Evolutionary conservation across 2,797 vertebrate genomes (phyloP).

Genomic region (Delichon dasypus): DNA sequence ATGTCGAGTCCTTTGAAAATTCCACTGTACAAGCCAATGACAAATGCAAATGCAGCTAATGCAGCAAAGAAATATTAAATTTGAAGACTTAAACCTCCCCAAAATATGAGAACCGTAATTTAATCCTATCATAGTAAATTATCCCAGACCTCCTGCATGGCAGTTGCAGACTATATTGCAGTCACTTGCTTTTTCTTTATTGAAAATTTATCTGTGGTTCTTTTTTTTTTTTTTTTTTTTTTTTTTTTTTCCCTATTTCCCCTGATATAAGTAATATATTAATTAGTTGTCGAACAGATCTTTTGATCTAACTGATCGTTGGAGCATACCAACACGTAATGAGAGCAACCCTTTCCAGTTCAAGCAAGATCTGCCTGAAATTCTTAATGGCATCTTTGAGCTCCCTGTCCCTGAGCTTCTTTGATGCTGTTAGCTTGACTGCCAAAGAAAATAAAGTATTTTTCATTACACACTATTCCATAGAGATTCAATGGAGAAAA

Average conservation of each 20-base stretch:
- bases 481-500: conserved; percentile 23
- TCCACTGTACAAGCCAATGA: conserved; percentile 34
- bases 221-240: background rate
- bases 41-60: conserved; percentile 56
- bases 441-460: conserved; percentile 45
- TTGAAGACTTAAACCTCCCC: conserved; percentile 17
- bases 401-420: conserved; percentile 33
- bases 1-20: conserved; percentile 33
- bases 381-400: conserved; percentile 56
- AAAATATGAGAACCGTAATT: conserved; percentile 26
- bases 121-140: conserved; percentile 24
- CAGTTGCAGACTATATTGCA: background rate
- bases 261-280: conserved; percentile 38
- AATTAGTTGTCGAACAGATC: conserved; percentile 34
- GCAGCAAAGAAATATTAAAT: conserved; percentile 35
- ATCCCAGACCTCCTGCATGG: background rate
- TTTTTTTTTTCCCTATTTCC: background rate
- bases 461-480: conserved; percentile 32
- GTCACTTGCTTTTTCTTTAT: conserved; percentile 6
- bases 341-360: background rate
- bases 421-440: conserved; percentile 47
- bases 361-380: conserved; percentile 23
- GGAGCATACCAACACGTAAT: background rate
- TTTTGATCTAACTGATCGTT: conserved; percentile 29
- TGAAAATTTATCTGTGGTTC: conserved; percentile 19